Evolutionary conservation across 2,888 invertebrate species (phyloP), one percentile per base, ranked within the genome.

Genomic region (Oxyscelio sp.): DNA sequence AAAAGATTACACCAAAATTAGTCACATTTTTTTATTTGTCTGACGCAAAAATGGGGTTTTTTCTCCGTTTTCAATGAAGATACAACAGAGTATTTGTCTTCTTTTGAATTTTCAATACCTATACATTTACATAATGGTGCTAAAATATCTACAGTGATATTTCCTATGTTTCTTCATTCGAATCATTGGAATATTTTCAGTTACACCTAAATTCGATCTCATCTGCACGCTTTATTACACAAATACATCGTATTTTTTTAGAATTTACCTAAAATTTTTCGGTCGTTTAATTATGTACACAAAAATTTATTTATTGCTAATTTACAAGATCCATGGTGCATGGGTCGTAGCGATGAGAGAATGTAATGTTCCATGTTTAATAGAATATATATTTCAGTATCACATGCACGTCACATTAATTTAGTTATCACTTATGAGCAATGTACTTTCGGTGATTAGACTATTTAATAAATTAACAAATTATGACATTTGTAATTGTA

Each of bases 91-190:
- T 89, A 52, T 70, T 63, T 71, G 50, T 89, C 88, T 59, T 87
- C 88, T 86, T 83, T 86, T 85, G 77, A 87, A 75, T 89, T 82
- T 80, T 68, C 79, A 83, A 79, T 85, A 85, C 74, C 81, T 88
- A 87, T 88, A 88, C 86, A 88, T 85, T 85, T 85, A 87, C 75
- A 83, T 85, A 78, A 86, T 83, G 89, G 91, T 93, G 92, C 92
- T 93, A 93, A 89, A 85, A 89, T 93, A 93, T 93, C 93, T 93
- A 93, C 93, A 93, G 92, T 93, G 93, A 93, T 92, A 92, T 92
- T 91, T 89, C 89, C 82, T 88, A 83, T 74, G 78, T 84, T 81
- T 86, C 82, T 84, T 71, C 86, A 88, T 84, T 86, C 89, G 87
- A 88, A 22, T 73, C 66, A 70, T 58, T 52, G 3, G 31, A 65